These are phyloP conservation scores for Bradypodion pumilum DNA, from an alignment of 2,797 vertebrate genomes.

Conservation along the genomic window DNA sequence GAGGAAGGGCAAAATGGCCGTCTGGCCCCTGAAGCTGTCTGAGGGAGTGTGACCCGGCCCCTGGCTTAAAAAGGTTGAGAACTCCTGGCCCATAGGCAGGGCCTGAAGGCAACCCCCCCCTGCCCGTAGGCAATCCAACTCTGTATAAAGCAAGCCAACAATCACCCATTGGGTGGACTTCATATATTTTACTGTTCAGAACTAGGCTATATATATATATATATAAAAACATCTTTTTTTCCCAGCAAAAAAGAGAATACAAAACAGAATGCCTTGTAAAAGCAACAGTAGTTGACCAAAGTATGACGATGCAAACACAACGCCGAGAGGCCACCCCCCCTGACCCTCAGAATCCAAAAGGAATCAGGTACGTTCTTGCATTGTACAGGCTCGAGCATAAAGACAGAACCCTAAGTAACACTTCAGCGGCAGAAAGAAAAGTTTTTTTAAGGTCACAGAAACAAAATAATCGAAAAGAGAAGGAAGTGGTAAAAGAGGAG, in stretches of 20 bases:
- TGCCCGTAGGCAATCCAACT: neutral
- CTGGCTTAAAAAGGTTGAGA: too few species aligned
- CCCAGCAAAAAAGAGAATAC: slow-evolving; percentile 63
- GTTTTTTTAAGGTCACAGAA: slow-evolving; percentile 45
- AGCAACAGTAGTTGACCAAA: slow-evolving; percentile 49
- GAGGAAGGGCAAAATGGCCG: too few species aligned
- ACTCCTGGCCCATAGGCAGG: neutral
- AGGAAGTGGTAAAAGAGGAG: slow-evolving; percentile 2
- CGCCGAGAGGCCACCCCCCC: slow-evolving; percentile 12
- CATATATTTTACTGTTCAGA: slow-evolving; percentile 54
- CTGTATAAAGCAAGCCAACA: neutral
- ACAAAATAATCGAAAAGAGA: slow-evolving; percentile 56
- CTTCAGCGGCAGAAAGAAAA: slow-evolving; percentile 40
- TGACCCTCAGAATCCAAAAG: slow-evolving; percentile 17
- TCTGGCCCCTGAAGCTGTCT: too few species aligned
- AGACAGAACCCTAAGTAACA: slow-evolving; percentile 44
- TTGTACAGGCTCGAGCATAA: slow-evolving; percentile 28
- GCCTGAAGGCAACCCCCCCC: neutral
- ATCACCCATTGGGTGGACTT: slow-evolving; percentile 37
- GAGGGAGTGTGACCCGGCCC: too few species aligned
- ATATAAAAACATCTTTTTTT: slow-evolving; percentile 58
- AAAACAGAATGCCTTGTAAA: slow-evolving; percentile 56
- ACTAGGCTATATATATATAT: slow-evolving; percentile 68
- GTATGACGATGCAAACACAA: neutral
- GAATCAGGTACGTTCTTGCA: slow-evolving; percentile 17